Conservation (phyloP, 2,113 vertebrate species). For the Parus major region DNA sequence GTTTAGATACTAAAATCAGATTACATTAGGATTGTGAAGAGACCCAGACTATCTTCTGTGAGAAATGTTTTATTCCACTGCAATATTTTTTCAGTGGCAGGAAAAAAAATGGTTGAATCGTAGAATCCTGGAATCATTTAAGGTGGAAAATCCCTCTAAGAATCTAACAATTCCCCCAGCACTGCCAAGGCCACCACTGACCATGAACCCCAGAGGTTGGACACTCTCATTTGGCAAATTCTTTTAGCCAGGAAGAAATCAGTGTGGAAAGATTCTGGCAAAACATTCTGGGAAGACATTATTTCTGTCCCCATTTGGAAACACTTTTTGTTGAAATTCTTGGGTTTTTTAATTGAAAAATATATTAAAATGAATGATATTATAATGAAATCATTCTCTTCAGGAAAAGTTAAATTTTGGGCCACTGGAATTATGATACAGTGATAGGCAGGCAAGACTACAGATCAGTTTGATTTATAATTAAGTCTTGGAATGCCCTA, state of each 20-base stretch:
- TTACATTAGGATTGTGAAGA: not conserved
- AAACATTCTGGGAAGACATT: not conserved
- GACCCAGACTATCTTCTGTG: not conserved
- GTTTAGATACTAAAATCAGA: not conserved
- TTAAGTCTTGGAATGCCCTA: not conserved
- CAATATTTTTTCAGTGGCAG: not conserved
- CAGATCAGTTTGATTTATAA: not conserved
- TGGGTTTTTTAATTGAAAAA: not conserved
- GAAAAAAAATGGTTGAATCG: not conserved
- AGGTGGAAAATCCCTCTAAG: not conserved
- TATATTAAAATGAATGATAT: not conserved
- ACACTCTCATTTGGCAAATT: not conserved
- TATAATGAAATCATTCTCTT: not conserved
- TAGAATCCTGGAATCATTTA: not conserved
- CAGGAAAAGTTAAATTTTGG: not conserved
- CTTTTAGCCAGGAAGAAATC: not conserved
- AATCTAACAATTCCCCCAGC: not conserved
- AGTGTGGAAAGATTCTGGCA: not conserved
- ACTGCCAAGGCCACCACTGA: not conserved
- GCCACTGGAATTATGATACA: not conserved
- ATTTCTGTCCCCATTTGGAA: not conserved
- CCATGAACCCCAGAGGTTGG: too few relatives aligned
- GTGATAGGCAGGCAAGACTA: rapidly evolving
- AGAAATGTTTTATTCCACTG: not conserved
- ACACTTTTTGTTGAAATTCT: not conserved